Evolutionary conservation across 2,888 invertebrate species (phyloP), one percentile per base, ranked within the genome.

Genomic region (Sylvicola cinctus): DNA sequence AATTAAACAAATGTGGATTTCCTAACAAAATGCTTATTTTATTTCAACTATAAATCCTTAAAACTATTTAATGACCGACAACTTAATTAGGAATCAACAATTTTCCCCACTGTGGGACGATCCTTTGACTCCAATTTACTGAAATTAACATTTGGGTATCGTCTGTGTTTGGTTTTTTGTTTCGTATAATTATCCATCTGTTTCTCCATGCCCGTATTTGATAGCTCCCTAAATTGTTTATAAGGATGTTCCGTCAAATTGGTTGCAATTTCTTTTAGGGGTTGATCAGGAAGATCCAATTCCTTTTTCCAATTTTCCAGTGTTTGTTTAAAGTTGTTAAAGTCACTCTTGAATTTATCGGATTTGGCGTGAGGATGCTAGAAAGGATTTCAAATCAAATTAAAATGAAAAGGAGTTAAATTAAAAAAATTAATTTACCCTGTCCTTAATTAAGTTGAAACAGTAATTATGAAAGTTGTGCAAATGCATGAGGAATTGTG

Each of bases 381-480:
- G 39, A 53, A 39, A 33, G 35, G 31, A 40, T 29, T 30, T 36
- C 32, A 29, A 13, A 12, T 13, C 25, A 30, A 14, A 8, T 2
- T 10, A 20, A 26, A 14, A 15, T 32, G 29, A 16, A 12, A 29
- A 32, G 17, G 12, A 8, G 23, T 16, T 11, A 23, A 5, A 3
- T 17, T 33, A 5, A 31, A 30, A 17, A 4, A 2, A 31, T 16
- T 31, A 17, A 26, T 12, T 51, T 52, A 68, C 68, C 45, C 59
- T 55, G 31, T 61, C 53, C 40, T 67, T 60, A 16, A 69, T 60
- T 32, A 62, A 58, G 13, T 55, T 48, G 37, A 55, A 61, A 46
- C 69, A 68, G 40, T 58, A 64, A 29, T 64, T 62, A 47, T 68
- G 63, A 46, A 76, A 77, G 14, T 52, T 55, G 43, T 75, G 66